Evolutionary conservation across 2,888 invertebrate genomes (phyloP), one percentile per base, ranked within the genome.

Genomic region (Habrosyne pyritoides): DNA sequence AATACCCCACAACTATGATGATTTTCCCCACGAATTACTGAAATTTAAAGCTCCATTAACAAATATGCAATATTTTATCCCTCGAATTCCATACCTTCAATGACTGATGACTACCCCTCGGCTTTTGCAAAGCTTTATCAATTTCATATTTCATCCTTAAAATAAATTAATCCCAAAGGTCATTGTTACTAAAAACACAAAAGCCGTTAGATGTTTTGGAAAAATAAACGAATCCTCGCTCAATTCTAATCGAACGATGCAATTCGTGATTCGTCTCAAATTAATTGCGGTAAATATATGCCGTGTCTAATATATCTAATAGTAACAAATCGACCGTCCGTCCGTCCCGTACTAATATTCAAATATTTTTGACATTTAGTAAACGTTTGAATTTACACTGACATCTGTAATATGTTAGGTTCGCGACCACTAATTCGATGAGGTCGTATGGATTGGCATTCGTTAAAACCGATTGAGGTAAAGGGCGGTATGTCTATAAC

Each of bases 251-350:
- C 18, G 42, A 42, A 18, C 63, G 60, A 59, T 66, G 63, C 61
- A 63, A 76, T 71, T 70, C 64, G 67, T 69, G 69, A 77, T 77
- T 73, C 69, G 70, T 64, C 57, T 70, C 66, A 65, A 68, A 62
- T 71, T 59, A 71, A 79, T 71, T 69, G 79, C 71, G 73, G 63
- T 68, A 73, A 71, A 77, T 76, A 69, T 77, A 60, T 76, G 71
- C 76, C 71, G 70, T 74, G 63, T 69, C 69, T 66, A 67, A 71
- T 24, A 18, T 74, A 63, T 69, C 68, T 66, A 67, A 50, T 50
- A 30, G 12, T 18, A 50, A 50, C 28, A 12, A 28, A 28, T 10
- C 50, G 18, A 21, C 66, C 58, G 61, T 62, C 61, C 61, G 57
- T 59, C 30, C 21, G 22, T 49, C 58, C 30, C 21, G 22, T 49